Conservation (phyloP, 1,140 invertebrate genomes). For the Drosophila persimilis region DNA sequence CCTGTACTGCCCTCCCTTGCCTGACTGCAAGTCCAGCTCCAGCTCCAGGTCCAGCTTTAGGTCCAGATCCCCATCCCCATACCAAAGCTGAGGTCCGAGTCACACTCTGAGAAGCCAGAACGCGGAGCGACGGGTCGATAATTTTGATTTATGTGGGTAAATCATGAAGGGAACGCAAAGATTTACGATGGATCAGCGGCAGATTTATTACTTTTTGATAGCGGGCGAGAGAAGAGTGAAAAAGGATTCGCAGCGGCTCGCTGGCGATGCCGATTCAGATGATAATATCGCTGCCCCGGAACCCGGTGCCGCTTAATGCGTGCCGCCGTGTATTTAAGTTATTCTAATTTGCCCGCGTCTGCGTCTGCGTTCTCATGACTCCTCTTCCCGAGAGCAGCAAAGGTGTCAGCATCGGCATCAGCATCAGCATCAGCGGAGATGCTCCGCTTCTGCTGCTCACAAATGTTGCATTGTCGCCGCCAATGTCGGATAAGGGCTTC, state of each 20-base stretch:
- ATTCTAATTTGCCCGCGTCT: constrained; percentile 70
- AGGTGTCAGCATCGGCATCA: constrained; percentile 48
- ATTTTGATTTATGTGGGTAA: constrained; percentile 83
- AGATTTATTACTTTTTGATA: constrained; percentile 83
- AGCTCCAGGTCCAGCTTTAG: no score
- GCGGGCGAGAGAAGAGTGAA: constrained; percentile 42
- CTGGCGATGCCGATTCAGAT: constrained; percentile 12
- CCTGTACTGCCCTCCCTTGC: no score
- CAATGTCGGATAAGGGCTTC: constrained; percentile 31
- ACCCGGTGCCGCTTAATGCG: constrained; percentile 58
- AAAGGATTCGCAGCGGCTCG: constrained; percentile 46
- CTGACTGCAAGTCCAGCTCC: no score
- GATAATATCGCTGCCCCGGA: constrained; percentile 14
- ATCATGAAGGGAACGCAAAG: constrained; percentile 82
- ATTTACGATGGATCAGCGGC: constrained; percentile 82
- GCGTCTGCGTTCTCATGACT: constrained; percentile 1
- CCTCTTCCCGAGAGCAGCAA: constrained; percentile 4
- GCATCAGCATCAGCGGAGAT: no score
- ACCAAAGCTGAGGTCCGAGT: neutral
- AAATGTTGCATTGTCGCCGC: constrained; percentile 51
- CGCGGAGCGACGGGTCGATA: constrained; percentile 64
- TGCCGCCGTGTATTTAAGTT: constrained; percentile 76
- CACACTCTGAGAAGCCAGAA: neutral
- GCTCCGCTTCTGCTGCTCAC: constrained; percentile 19
- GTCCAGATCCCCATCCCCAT: no score